These are phyloP conservation scores for Psettodes erumei DNA, from an alignment of 2,113 vertebrate genomes.

Conservation along the genomic window DNA sequence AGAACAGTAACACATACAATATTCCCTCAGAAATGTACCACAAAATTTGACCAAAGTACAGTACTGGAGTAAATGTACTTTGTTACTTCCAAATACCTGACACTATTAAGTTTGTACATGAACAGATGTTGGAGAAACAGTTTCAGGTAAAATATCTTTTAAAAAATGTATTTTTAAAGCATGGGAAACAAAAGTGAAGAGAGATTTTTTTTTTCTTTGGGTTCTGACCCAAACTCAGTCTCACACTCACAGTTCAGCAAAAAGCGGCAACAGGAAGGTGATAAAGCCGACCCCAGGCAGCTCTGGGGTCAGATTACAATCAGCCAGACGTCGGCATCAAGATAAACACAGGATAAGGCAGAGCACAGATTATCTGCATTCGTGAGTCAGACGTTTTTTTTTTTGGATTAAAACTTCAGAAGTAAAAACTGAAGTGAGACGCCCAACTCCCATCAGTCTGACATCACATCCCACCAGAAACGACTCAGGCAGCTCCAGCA, in stretches of 20 bases:
- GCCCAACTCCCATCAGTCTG: no score
- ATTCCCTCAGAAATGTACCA: background rate
- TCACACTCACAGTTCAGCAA: constrained; percentile 8
- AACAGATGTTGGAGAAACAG: background rate
- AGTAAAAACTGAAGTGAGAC: background rate
- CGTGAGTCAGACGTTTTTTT: background rate
- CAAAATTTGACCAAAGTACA: no score
- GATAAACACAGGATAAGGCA: background rate
- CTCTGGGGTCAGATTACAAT: constrained; percentile 36
- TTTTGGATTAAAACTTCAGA: constrained; percentile 3
- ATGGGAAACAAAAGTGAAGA: constrained; percentile 5
- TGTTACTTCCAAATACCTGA: background rate
- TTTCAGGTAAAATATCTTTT: background rate
- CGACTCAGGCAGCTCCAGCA: background rate
- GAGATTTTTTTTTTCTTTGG: constrained; percentile 7
- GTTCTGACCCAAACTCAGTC: background rate
- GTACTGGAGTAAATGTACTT: no score
- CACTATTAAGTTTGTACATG: background rate
- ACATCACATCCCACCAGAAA: background rate
- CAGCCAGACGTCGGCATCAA: constrained; percentile 19
- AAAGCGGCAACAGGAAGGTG: background rate
- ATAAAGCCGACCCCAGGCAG: background rate
- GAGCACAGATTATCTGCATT: background rate
- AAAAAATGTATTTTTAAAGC: constrained; percentile 33
- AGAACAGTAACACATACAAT: background rate